These are phyloP conservation scores for Vicugna pacos DNA, from an alignment of 2,113 vertebrate species.

Conservation along the genomic window DNA sequence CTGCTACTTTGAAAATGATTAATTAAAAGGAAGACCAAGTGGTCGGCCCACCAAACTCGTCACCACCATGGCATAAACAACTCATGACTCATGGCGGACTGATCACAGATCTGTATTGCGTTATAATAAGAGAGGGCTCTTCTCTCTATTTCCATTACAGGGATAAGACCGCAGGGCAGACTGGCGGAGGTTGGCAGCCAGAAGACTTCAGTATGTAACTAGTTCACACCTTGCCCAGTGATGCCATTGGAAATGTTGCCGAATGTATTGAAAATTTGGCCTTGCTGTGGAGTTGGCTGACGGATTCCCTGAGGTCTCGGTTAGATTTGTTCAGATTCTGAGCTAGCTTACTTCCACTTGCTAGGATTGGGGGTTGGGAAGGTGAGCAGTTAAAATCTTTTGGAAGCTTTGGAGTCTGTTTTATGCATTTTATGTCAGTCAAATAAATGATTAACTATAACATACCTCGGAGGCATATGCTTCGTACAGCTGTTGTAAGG, in stretches of 20 bases:
- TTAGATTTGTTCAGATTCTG: not conserved
- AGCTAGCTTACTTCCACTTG: not conserved
- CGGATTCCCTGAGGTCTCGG: not conserved
- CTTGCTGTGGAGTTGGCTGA: not conserved
- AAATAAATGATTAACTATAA: not conserved
- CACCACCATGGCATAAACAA: not conserved
- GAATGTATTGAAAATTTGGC: not conserved
- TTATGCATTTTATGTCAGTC: not conserved
- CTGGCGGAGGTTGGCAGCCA: slow-evolving; percentile 1
- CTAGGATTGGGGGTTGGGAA: not conserved
- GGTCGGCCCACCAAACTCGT: not conserved
- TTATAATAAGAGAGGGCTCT: not conserved
- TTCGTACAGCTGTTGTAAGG: slow-evolving; percentile 91
- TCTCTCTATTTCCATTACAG: not conserved
- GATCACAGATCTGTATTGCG: not conserved
- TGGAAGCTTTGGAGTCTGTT: not conserved
- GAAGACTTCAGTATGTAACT: not conserved
- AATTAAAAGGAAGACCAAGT: slow-evolving; percentile 10
- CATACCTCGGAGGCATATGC: slow-evolving; percentile 88
- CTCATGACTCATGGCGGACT: not conserved
- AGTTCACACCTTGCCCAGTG: not conserved
- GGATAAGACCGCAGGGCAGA: not conserved
- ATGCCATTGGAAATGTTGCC: not conserved
- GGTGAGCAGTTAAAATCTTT: not conserved
- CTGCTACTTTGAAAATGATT: slow-evolving; percentile 44